phyloP scores from a whole-genome alignment of 2,888 invertebrate species.

The Spialia ferax region DNA sequence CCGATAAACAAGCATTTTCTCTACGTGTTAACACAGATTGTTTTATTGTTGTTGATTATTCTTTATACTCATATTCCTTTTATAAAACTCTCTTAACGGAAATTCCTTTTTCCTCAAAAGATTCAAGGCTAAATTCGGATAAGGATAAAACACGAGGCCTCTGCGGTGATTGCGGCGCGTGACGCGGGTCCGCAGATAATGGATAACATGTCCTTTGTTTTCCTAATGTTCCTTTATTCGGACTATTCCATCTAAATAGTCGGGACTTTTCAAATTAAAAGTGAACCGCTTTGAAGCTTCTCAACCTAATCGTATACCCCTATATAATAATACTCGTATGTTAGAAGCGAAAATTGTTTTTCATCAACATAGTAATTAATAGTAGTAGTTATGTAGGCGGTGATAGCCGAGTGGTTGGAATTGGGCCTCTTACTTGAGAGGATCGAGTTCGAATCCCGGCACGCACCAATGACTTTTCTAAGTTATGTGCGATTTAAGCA shows the following conservation, averaged over 20 bases:
- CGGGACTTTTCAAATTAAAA: neutral
- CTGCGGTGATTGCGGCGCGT: neutral
- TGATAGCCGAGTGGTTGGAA: too few relatives aligned
- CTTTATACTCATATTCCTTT: neutral
- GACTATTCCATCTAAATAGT: neutral
- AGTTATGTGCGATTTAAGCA: too few relatives aligned
- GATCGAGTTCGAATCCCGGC: too few relatives aligned
- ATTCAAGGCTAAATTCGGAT: neutral
- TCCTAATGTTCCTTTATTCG: slow-evolving; percentile 18
- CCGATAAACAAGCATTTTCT: too few relatives aligned
- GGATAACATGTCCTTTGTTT: slow-evolving; percentile 22
- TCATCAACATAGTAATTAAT: too few relatives aligned
- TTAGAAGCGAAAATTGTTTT: too few relatives aligned
- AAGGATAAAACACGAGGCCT: neutral
- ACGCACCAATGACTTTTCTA: too few relatives aligned
- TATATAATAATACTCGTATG: too few relatives aligned
- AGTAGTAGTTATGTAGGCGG: too few relatives aligned
- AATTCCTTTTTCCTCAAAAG: neutral
- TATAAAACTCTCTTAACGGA: neutral
- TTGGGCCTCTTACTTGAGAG: too few relatives aligned
- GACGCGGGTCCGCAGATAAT: slow-evolving; percentile 23
- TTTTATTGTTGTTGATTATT: neutral
- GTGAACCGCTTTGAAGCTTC: neutral
- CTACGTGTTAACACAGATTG: too few relatives aligned
- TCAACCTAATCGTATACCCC: too few relatives aligned